These are phyloP conservation scores for Cyrtorhinus lividipennis DNA, from an alignment of 1,140 invertebrate genomes.

Conservation along the genomic window DNA sequence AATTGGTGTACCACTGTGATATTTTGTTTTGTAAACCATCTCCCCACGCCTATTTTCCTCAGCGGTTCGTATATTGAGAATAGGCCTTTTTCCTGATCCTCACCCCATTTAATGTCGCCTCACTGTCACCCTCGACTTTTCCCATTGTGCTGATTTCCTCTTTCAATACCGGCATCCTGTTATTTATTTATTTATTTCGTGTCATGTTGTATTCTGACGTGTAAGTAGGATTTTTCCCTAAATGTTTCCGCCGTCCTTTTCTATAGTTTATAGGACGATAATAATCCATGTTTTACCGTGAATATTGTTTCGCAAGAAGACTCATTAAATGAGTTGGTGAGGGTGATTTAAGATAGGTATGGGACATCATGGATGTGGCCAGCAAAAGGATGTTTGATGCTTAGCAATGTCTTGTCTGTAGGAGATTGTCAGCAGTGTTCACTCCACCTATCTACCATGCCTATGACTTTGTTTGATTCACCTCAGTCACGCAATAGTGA, in stretches of 20 bases:
- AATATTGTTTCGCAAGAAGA: background rate
- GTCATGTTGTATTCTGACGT: background rate
- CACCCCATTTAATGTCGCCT: no score
- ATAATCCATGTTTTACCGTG: background rate
- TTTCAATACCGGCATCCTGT: background rate
- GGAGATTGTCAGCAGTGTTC: no score
- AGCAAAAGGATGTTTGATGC: no score
- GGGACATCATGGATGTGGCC: no score
- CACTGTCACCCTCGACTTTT: no score
- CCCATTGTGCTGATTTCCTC: background rate
- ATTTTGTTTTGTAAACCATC: background rate
- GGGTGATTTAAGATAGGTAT: no score
- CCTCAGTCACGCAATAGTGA: no score
- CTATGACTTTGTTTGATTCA: no score
- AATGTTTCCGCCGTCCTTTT: background rate
- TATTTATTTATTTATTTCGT: background rate
- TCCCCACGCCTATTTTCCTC: background rate
- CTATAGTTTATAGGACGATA: background rate
- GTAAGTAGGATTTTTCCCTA: background rate
- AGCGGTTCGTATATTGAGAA: background rate
- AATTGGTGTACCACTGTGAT: conserved; percentile 3
- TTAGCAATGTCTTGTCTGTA: no score
- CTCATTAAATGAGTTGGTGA: background rate
- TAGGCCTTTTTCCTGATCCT: background rate
- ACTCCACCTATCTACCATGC: no score